A percentile compares a stretch with the other conserved stretches of the same genome.
Conservation (phyloP, 2,888 invertebrate species). For the Limnephilus auricula region DNA sequence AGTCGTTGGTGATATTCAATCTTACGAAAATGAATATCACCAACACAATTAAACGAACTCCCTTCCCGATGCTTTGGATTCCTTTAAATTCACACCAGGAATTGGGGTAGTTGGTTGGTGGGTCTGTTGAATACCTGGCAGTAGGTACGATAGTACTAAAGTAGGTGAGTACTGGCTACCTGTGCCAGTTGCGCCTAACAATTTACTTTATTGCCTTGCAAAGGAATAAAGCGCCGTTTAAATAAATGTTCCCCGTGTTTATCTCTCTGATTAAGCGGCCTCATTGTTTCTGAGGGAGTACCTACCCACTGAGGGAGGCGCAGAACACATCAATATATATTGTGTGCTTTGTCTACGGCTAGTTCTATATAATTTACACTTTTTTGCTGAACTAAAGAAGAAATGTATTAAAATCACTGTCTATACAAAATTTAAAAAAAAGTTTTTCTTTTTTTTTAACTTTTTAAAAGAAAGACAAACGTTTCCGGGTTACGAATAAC, state of each 20-base stretch:
- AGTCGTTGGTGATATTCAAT: too few relatives aligned
- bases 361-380: neutral
- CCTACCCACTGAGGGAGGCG: neutral
- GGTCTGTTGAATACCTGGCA: neutral
- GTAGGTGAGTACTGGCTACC: neutral
- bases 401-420: neutral
- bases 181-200: constrained; percentile 11
- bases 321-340: neutral
- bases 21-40: neutral
- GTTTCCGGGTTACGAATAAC: too few relatives aligned
- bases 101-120: neutral
- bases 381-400: neutral
- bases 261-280: constrained; percentile 25
- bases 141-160: neutral
- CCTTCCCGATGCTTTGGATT: neutral
- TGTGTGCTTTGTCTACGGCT: neutral
- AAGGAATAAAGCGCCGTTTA: neutral
- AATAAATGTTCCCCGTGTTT: constrained; percentile 25
- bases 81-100: neutral
- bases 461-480: too few relatives aligned
- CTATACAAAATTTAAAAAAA: neutral
- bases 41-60: neutral
- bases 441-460: too few relatives aligned
- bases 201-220: constrained; percentile 35
- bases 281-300: constrained; percentile 16